Evolutionary conservation across 2,113 vertebrate species (phyloP).

Genomic region (Pelusios castaneus): DNA sequence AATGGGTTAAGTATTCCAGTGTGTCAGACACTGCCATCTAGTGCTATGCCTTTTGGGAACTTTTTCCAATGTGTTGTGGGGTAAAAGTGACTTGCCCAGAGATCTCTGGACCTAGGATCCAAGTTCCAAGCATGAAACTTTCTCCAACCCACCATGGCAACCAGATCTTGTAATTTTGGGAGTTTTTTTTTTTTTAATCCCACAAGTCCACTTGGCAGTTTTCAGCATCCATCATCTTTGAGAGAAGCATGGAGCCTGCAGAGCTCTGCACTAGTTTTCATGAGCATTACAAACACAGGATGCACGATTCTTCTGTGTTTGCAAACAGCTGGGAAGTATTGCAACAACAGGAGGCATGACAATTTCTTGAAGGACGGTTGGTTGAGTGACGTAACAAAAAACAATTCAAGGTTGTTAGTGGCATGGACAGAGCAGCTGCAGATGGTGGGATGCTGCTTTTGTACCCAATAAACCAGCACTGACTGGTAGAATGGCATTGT

Average conservation of each 20-base stretch:
- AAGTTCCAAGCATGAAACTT: not conserved
- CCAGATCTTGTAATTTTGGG: not conserved
- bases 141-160: not conserved
- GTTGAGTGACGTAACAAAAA: not conserved
- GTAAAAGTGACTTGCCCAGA: not conserved
- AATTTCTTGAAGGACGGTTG: not conserved
- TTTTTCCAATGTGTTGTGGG: not conserved
- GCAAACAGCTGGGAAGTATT: not conserved
- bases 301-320: not conserved
- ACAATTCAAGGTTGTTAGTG: not conserved
- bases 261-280: not conserved
- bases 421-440: not conserved
- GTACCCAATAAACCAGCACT: not conserved
- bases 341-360: not conserved
- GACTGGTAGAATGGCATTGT: not conserved
- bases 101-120: not conserved
- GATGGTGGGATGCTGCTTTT: not conserved
- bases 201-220: not conserved
- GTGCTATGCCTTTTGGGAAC: not conserved
- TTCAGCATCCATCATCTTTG: not conserved
- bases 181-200: not conserved
- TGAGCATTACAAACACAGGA: not conserved
- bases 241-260: not conserved
- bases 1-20: not conserved
- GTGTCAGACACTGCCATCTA: not conserved